Conservation (phyloP, 1,140 invertebrate species). For the Magallana angulata region DNA sequence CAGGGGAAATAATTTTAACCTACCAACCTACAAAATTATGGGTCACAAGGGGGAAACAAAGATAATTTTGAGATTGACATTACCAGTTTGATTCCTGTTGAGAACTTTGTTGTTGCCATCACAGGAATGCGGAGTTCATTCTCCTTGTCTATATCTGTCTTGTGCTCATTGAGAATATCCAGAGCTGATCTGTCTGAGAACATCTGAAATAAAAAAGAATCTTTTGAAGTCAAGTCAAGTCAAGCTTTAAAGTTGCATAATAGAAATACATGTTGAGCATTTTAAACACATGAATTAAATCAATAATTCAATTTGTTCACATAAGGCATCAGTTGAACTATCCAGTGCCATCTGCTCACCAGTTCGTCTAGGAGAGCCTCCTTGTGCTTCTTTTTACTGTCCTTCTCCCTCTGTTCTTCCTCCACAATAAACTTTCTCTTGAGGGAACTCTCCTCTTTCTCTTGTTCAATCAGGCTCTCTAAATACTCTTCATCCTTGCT, state of each 20-base stretch:
- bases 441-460: conserved; percentile 78
- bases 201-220: conserved; percentile 82
- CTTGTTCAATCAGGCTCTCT: conserved; percentile 92
- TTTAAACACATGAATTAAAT: too few species aligned
- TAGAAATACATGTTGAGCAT: too few species aligned
- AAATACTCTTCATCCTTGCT: conserved; percentile 83
- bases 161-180: conserved; percentile 92
- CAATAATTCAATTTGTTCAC: too few species aligned
- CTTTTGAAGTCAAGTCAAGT: too few species aligned
- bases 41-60: too few species aligned
- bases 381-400: conserved; percentile 90
- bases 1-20: too few species aligned
- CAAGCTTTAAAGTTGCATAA: too few species aligned
- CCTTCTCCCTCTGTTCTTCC: conserved; percentile 85
- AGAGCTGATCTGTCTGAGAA: conserved; percentile 93
- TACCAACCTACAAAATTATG: too few species aligned
- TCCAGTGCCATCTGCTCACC: conserved; percentile 52
- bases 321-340: too few species aligned
- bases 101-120: conserved; percentile 68
- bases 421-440: conserved; percentile 83
- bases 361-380: conserved; percentile 95
- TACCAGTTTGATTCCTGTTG: conserved; percentile 77
- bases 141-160: conserved; percentile 81
- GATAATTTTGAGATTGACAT: not conserved
- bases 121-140: conserved; percentile 51